Base-by-base conservation (phyloP, 2,888 invertebrate genomes). In the Choristoneura rosaceana region DNA sequence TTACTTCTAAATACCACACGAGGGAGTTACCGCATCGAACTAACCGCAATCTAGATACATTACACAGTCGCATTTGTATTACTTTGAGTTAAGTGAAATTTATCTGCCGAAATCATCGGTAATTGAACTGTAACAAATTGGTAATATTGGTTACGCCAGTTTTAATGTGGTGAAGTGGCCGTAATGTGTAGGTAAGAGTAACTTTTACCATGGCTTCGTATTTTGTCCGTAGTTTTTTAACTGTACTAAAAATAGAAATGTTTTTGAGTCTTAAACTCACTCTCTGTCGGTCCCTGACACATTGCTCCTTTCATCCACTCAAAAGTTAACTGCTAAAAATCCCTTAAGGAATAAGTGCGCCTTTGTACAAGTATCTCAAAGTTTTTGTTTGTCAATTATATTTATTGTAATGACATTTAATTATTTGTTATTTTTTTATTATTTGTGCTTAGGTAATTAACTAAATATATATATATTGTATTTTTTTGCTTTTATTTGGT, bases 141-240 rank as follows among this genome's bases (percentile, higher is more conserved):
- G 79, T 77, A 78, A 80, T 82, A 82, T 81, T 76, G 80, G 78
- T 74, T 61, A 50, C 78, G 69, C 76, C 76, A 76, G 78, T 85
- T 86, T 86, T 84, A 85, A 87, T 85, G 76, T 79, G 76, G 45
- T 41, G 17, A 62, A 61, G 25, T 41, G 62, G 14, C 62, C 43
- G 62, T 63, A 47, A 63, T 63, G 9, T 63, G n/a, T 9, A n/a
- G n/a, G n/a, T n/a, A 47, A 64, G 50, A 50, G 64, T n/a, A 15
- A 25, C n/a, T 33, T 50, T 64, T 47, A 50, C 34, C 14, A 10
- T n/a, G n/a, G 17, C 15, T 15, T 41, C 15, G 9, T 60, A 25
- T 25, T 55, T 17, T 25, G 12, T 55, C 25, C 25, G 25, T 12
- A 25, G 25, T 7, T n/a, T 47, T 47, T 47, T 14, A 47, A n/a